Evolutionary conservation across 2,888 invertebrate species (phyloP).

Genomic region (Harpalus rubripes): DNA sequence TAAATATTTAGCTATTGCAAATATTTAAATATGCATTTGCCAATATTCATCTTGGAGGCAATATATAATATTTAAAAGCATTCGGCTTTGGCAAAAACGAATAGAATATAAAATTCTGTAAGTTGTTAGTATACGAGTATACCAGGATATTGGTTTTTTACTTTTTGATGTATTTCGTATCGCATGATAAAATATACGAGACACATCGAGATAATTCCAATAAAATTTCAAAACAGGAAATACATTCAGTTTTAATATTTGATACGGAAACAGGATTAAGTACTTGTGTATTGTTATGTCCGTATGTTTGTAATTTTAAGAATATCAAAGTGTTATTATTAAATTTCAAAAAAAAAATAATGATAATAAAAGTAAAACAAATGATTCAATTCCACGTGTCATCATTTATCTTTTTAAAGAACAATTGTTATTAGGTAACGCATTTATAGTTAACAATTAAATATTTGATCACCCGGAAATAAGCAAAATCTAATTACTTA

Average conservation of each 20-base stretch:
- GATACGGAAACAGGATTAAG: too few relatives aligned
- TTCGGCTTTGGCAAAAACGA: background rate
- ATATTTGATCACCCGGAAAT: conserved; percentile 21
- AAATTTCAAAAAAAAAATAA: background rate
- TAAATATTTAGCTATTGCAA: conserved; percentile 4
- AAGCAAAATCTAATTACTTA: conserved; percentile 15
- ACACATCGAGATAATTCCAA: background rate
- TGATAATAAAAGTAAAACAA: too few relatives aligned
- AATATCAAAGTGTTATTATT: background rate
- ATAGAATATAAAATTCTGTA: background rate
- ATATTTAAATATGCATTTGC: too few relatives aligned
- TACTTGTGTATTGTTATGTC: too few relatives aligned
- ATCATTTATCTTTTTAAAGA: background rate
- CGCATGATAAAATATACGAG: background rate
- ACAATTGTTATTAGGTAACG: background rate
- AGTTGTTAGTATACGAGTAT: background rate
- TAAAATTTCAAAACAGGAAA: background rate
- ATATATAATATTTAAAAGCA: background rate
- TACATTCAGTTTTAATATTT: background rate
- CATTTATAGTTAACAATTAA: background rate
- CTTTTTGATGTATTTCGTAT: background rate
- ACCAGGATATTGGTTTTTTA: background rate
- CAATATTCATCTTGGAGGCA: background rate
- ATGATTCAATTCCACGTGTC: background rate
- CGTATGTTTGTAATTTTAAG: too few relatives aligned